Evolutionary conservation across 2,888 invertebrate species (phyloP), one percentile per base, ranked within the genome.

Genomic region (Zonitis immaculata): DNA sequence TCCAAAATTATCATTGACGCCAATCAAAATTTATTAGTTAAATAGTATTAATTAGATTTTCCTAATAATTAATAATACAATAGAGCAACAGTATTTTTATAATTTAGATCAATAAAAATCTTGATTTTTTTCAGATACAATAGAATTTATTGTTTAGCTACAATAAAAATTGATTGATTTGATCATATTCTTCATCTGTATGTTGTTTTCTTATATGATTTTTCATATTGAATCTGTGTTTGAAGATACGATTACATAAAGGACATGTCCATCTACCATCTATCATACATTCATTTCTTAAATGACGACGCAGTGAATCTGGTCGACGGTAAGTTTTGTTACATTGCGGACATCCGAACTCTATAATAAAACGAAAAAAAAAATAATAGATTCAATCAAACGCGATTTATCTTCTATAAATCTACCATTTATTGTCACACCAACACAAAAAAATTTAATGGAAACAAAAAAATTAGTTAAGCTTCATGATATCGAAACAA

Each of bases 221-320:
- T 22, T 65, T 67, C 58, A 78, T 62, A 52, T 76, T 75, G 59
- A 75, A 75, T 57, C 75, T 68, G 53, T 78, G 76, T 52, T 76
- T 78, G 58, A 77, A 79, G 56, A 73, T 71, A 42, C 68, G 72
- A 6, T 71, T 64, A 60, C 79, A 79, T 3, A 66, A 56, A 32
- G 66, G 62, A 60, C 79, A 78, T 0, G 69, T 54, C 53, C 73
- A 77, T 57, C 64, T 70, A 51, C 73, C 77, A 35, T 70, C 73
- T 51, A 75, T 74, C 52, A 74, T 73, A 52, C 78, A 78, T 42
- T 78, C 78, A n/a, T 76, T 74, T 39, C 77, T 67, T 51, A 76
- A 69, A 60, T 79, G 79, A 14, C 78, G 72, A 43, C 69, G 71
- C 16, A 77, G 62, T 43, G 76, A 76, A 57, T 74, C 75, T 20